Evolutionary conservation across 2,888 invertebrate genomes (phyloP).

Genomic region (Chrysolina haemoptera): DNA sequence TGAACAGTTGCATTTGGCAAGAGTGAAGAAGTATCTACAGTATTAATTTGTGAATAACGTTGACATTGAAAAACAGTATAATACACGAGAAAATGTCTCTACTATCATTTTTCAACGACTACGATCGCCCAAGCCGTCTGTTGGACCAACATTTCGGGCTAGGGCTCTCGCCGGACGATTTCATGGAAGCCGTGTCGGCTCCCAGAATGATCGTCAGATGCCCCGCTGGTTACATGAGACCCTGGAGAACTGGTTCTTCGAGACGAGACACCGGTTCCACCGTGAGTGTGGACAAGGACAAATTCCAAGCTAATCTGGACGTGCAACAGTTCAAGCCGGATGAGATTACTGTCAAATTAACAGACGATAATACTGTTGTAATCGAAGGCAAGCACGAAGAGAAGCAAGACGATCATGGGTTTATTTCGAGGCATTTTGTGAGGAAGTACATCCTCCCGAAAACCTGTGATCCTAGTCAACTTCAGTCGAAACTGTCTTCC

Average conservation of each 20-base stretch:
- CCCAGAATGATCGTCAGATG: background rate
- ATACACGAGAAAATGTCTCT: background rate
- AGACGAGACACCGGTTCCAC: slow-evolving; percentile 9
- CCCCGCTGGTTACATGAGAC: slow-evolving; percentile 11
- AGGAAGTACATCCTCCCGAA: slow-evolving; percentile 42
- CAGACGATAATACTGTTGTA: slow-evolving; percentile 35
- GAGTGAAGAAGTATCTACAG: too few relatives aligned
- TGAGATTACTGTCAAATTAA: slow-evolving; percentile 44
- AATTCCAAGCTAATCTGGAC: slow-evolving; percentile 45
- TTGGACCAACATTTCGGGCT: slow-evolving; percentile 17
- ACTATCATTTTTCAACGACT: slow-evolving; percentile 7
- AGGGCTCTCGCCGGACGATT: slow-evolving; percentile 2
- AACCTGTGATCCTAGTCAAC: slow-evolving; percentile 31
- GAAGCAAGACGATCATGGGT: slow-evolving; percentile 42
- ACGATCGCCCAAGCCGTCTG: background rate
- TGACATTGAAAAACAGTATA: too few relatives aligned
- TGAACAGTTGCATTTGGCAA: background rate
- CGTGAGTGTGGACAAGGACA: slow-evolving; percentile 39
- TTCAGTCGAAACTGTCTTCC: slow-evolving; percentile 43
- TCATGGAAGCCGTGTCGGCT: slow-evolving; percentile 2
- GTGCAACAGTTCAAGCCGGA: slow-evolving; percentile 48
- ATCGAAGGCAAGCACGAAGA: slow-evolving; percentile 47
- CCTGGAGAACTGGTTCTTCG: background rate
- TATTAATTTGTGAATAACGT: too few relatives aligned
- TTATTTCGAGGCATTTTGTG: slow-evolving; percentile 43